Conservation (phyloP, 2,888 invertebrate species). For the Idaea straminata region DNA sequence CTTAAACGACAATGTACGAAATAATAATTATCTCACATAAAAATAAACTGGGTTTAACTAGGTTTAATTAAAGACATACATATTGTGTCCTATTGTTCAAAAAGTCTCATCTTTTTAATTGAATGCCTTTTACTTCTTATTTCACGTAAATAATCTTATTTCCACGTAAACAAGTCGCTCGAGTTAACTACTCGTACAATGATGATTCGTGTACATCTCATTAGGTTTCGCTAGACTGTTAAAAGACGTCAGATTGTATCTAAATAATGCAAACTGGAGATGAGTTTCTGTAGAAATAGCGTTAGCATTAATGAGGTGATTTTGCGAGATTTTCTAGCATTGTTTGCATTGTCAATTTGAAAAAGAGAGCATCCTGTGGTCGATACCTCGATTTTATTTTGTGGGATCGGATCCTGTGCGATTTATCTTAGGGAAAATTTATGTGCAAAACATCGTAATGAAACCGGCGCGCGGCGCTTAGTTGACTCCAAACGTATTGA, state of each 20-base stretch:
- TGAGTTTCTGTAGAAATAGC: slow-evolving; percentile 6
- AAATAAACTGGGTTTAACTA: too few species aligned
- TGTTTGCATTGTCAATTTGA: slow-evolving; percentile 5
- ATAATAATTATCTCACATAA: too few species aligned
- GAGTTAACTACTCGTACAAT: slow-evolving; percentile 17
- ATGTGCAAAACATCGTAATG: too few species aligned
- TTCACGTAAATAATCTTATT: slow-evolving; percentile 2
- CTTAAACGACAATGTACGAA: too few species aligned
- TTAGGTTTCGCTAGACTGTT: slow-evolving; percentile 27
- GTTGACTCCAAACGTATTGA: too few species aligned
- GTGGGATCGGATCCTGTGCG: too few species aligned
- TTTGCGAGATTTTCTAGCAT: not conserved
- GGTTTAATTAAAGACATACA: too few species aligned
- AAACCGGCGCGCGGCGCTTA: too few species aligned
- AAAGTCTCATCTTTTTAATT: too few species aligned
- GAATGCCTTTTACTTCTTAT: not conserved
- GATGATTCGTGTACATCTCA: slow-evolving; percentile 20
- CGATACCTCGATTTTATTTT: too few species aligned
- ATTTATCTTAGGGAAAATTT: too few species aligned
- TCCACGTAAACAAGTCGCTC: slow-evolving; percentile 14
- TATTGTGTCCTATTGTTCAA: too few species aligned
- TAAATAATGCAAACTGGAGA: slow-evolving; percentile 22
- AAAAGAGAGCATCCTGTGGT: not conserved
- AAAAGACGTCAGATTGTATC: slow-evolving; percentile 20
- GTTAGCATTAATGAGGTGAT: slow-evolving; percentile 5